phyloP scores from a whole-genome alignment of 2,113 vertebrate species.

The Steatornis caripensis region DNA sequence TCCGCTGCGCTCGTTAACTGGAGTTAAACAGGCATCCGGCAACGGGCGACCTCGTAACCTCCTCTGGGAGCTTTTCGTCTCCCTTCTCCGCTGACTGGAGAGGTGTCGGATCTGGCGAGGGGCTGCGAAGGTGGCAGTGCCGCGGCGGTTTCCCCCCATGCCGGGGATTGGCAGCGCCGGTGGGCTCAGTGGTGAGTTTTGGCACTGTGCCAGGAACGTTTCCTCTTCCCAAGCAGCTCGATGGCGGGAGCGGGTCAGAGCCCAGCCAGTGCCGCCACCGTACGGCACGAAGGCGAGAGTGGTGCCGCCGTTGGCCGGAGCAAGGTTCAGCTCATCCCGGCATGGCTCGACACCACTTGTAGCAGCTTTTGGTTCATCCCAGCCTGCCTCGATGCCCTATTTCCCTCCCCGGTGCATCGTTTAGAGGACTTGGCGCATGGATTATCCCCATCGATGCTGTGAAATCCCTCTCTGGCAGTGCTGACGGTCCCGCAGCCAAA shows the following conservation, averaged over 20 bases:
- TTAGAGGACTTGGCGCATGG: background rate
- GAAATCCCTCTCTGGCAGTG: background rate
- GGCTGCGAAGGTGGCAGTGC: too few species aligned
- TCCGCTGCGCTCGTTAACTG: background rate
- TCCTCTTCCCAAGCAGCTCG: background rate
- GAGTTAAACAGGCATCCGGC: background rate
- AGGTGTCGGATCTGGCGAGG: background rate
- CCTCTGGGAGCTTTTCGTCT: background rate
- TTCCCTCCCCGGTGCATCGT: background rate
- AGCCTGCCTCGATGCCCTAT: accelerated
- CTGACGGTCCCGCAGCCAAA: accelerated
- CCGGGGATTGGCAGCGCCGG: background rate
- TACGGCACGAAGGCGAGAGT: background rate
- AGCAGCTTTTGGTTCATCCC: background rate
- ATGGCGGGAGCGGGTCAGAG: background rate
- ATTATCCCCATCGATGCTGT: accelerated
- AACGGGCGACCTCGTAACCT: too few species aligned
- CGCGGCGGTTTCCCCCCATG: background rate
- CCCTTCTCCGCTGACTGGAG: background rate
- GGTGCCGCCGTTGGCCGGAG: background rate
- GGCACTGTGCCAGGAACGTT: background rate
- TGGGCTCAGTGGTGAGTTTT: background rate
- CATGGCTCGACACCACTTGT: background rate
- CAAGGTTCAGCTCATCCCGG: background rate
- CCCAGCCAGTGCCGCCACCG: accelerated